These are phyloP conservation scores for Hephaestus fuliginosus DNA, from an alignment of 2,797 vertebrate species.

Conservation along the genomic window DNA sequence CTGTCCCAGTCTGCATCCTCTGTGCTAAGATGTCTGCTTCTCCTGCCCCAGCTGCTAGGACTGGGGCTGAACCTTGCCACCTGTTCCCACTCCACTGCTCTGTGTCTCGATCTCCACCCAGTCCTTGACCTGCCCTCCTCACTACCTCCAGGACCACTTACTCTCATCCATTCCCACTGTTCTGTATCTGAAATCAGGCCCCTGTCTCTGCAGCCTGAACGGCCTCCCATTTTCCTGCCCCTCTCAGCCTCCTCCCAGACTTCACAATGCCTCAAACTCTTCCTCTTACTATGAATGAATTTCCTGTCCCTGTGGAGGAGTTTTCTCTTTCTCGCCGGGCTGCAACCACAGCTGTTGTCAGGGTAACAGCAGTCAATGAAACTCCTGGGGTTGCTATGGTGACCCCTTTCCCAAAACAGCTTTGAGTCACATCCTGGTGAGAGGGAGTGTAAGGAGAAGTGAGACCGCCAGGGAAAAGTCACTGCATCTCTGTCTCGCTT, in stretches of 20 bases:
- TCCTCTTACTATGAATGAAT: conserved; percentile 85
- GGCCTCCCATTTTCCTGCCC: conserved; percentile 46
- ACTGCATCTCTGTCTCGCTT: conserved; percentile 37
- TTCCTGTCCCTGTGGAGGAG: conserved; percentile 81
- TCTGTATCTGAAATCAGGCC: conserved; percentile 63
- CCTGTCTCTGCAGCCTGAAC: conserved; percentile 64
- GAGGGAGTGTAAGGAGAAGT: conserved; percentile 71
- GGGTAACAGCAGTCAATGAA: conserved; percentile 84
- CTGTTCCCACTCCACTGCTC: conserved; percentile 68
- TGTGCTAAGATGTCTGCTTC: conserved; percentile 50
- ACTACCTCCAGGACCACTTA: conserved; percentile 28
- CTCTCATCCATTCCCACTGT: conserved; percentile 75
- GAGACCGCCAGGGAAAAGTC: conserved; percentile 76
- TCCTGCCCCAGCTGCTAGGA: conserved; percentile 63
- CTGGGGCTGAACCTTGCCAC: conserved; percentile 67
- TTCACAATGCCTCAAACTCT: conserved; percentile 65
- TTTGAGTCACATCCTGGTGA: conserved; percentile 75
- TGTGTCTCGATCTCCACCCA: conserved; percentile 59
- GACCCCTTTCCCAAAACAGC: conserved; percentile 82
- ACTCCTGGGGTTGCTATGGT: conserved; percentile 84
- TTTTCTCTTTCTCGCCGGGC: conserved; percentile 82
- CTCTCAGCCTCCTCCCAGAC: conserved; percentile 66
- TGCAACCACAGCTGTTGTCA: conserved; percentile 82
- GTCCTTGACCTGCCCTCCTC: conserved; percentile 49
- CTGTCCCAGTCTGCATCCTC: conserved; percentile 79